Evolutionary conservation across 2,888 invertebrate species (phyloP).

Genomic region (Oxycera nigricornis): DNA sequence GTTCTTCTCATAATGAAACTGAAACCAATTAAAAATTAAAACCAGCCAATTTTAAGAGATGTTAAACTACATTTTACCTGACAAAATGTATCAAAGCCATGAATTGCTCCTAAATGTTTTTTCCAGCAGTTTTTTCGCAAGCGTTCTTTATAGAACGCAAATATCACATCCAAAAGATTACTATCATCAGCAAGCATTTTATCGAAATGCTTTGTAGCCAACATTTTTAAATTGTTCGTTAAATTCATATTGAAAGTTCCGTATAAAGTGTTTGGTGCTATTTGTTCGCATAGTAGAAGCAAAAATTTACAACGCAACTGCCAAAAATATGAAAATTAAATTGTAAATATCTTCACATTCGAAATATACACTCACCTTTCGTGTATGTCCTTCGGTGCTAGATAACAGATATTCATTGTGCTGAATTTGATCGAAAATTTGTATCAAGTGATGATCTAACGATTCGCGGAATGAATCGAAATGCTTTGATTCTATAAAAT

Average conservation of each 20-base stretch:
- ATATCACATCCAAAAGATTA: slow-evolving; percentile 48
- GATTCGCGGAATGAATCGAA: slow-evolving; percentile 52
- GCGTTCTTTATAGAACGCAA: slow-evolving; percentile 54
- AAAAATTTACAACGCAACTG: slow-evolving; percentile 48
- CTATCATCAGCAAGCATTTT: background rate
- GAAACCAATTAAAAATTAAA: background rate
- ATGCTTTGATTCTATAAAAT: slow-evolving; percentile 50
- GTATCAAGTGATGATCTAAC: slow-evolving; percentile 53
- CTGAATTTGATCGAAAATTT: slow-evolving; percentile 55
- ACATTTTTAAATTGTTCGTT: slow-evolving; percentile 49
- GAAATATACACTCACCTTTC: slow-evolving; percentile 40
- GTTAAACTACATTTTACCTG: slow-evolving; percentile 50
- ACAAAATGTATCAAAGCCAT: slow-evolving; percentile 55
- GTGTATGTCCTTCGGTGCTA: slow-evolving; percentile 34
- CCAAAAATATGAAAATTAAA: background rate
- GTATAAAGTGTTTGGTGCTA: slow-evolving; percentile 52
- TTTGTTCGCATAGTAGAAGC: slow-evolving; percentile 55
- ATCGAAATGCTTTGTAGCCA: background rate
- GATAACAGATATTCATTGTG: slow-evolving; percentile 45
- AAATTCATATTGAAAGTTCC: slow-evolving; percentile 49
- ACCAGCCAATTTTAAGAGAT: background rate
- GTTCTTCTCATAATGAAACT: slow-evolving; percentile 31
- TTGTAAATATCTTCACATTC: background rate
- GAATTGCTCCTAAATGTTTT: slow-evolving; percentile 54
- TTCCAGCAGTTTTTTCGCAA: slow-evolving; percentile 55